Evolutionary conservation across 2,797 vertebrate species (phyloP), one percentile per base, ranked within the genome.

Genomic region (Gadopsis marmoratus): DNA sequence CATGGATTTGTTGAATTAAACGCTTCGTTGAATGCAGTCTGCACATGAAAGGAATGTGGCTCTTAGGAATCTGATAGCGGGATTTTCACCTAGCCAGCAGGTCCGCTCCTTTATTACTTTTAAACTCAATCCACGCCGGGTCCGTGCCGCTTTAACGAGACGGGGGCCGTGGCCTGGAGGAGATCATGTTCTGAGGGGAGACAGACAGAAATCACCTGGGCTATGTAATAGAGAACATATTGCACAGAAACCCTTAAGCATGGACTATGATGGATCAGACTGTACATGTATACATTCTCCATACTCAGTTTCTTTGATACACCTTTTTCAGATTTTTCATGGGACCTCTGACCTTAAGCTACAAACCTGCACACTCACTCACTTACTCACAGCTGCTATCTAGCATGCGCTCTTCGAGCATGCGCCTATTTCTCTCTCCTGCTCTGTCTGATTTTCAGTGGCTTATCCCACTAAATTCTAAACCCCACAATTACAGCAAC

Each of bases 1-100:
- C 95, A 91, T 97, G 97, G 97, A 99, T 99, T 99, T 99, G 98
- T 98, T 97, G 97, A 99, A 99, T 99, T 99, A 98, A 99, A 99
- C 96, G 98, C 97, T 97, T 98, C 96, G 96, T 99, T 98, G 97
- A 97, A 97, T 95, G 94, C 95, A 96, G 97, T 96, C 97, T 97
- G 96, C 96, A 98, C 97, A 98, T 97, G 96, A 98, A 99, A 98
- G 97, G 96, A 96, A 95, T 93, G 92, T 96, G 95, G 94, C 92
- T 94, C 95, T 94, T 91, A 95, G 96, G 97, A 97, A 98, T 97
- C 96, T 94, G 96, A 98, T 97, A 96, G 97, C 89, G 90, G 95
- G 95, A 97, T 97, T 97, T 98, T 98, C 96, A 99, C 97, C 97
- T 98, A 95, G 95, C 96, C 95, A 96, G 96, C 96, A 97, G 97